Evolutionary conservation across 2,888 invertebrate species (phyloP).

Genomic region (Alloscopus bannaensis): DNA sequence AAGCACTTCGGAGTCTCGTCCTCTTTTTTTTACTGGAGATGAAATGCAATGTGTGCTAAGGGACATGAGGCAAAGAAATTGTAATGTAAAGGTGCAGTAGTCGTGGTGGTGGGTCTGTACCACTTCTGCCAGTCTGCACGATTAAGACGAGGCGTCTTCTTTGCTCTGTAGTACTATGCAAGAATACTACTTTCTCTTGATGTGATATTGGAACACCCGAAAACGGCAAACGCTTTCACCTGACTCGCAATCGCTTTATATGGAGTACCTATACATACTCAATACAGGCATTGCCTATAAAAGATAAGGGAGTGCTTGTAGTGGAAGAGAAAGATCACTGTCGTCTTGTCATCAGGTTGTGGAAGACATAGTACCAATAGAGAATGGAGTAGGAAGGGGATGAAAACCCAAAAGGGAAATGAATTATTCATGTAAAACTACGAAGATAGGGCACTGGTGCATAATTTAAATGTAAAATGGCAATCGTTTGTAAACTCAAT

Average conservation of each 20-base stretch:
- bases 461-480: slow-evolving; percentile 65
- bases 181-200: too few species aligned
- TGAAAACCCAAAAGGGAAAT: slow-evolving; percentile 62
- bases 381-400: slow-evolving; percentile 23
- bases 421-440: slow-evolving; percentile 63
- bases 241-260: not conserved
- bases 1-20: slow-evolving; percentile 11
- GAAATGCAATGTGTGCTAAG: slow-evolving; percentile 44
- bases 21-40: slow-evolving; percentile 8
- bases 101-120: too few species aligned
- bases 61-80: slow-evolving; percentile 46
- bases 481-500: slow-evolving; percentile 58
- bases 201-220: too few species aligned
- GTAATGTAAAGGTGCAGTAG: slow-evolving; percentile 13
- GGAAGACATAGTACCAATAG: slow-evolving; percentile 34
- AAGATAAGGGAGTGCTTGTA: slow-evolving; percentile 22
- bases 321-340: slow-evolving; percentile 44
- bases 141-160: too few species aligned
- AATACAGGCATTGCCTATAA: not conserved
- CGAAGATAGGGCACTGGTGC: slow-evolving; percentile 61
- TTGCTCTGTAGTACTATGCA: too few species aligned
- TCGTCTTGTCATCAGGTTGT: slow-evolving; percentile 53
- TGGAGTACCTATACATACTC: not conserved
- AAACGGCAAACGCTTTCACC: not conserved
- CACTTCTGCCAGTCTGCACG: not conserved